Base-by-base conservation (phyloP, 2,113 vertebrate genomes). In the Dasypus novemcinctus region DNA sequence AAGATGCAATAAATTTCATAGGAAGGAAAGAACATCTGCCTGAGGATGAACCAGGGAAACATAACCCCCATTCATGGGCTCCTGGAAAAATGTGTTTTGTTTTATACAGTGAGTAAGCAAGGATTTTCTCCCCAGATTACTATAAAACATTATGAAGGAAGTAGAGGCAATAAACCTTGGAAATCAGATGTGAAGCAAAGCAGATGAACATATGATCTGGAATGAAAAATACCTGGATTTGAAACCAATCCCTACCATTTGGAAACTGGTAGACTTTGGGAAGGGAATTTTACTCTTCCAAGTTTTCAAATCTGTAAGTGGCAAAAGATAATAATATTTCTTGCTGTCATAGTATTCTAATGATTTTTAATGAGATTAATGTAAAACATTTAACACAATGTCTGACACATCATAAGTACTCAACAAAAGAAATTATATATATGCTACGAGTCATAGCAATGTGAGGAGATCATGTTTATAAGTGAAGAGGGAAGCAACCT, bases 271-370 rank as follows among this genome's bases (percentile, higher is more conserved):
- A 75, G 17, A 54, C 4, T 15, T 66, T 80, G 7, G n/a, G 13
- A 74, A 83, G 21, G 11, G 21, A 54, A 87, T 25, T 66, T 23
- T 63, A 64, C 2, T 43, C 1, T 4, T 33, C 61, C 15, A 17
- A 46, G 23, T 81, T 93, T 94, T 63, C 54, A 81, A 27, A 96
- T 82, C 9, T 79, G 8, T 43, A 91, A 85, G 66, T 68, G 57
- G 6, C 8, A 38, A 64, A 74, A 74, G 8, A 66, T 33, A 76
- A 78, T 38, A 63, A 61, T 74, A 85, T 0, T 52, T 85, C 29
- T 76, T 2, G 59, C 5, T 54, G 89, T 85, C 21, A 75, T 18
- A 76, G 4, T 95, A 82, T 80, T 87, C 57, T 95, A 25, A 83
- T 7, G 1, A 78, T 64, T 52, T 78, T 82, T 84, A 79, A 84